Evolutionary conservation across 2,113 vertebrate species (phyloP), one percentile per base, ranked within the genome.

Genomic region (Saccopteryx bilineata): DNA sequence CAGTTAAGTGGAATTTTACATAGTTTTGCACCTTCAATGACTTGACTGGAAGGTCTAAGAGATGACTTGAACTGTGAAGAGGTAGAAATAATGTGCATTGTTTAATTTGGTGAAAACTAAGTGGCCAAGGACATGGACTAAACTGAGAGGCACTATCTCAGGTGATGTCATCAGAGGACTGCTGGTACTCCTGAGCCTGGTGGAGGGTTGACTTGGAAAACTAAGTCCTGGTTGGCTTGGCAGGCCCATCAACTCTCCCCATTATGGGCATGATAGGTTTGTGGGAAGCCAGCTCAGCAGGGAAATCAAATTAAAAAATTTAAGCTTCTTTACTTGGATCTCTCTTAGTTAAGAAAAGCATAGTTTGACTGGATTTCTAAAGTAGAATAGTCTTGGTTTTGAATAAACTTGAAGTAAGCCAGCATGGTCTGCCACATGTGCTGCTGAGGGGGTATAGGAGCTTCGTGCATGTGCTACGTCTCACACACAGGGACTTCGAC

Each of bases 231-330:
- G 17, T 46, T 95, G 69, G 26, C 72, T 87, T 89, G 78, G 23
- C 31, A 28, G 26, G 69, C 48, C 33, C 9, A 71, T 93, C 80
- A 74, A 6, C 9, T 26, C 14, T 69, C 50, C 46, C 93, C 10
- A n/a, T 90, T 91, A 66, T 56, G 21, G 33, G 10, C 5, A 54
- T 31, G 66, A 21, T 26, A 54, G 21, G 7, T 19, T 91, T 33
- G 19, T 24, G 26, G 26, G 88, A 91, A 56, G 33, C 48, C 91
- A 80, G 10, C 71, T 93, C 60, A 54, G 66, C 61, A 76, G 65
- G 52, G 79, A 96, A 87, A 80, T 87, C 78, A 87, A 66, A 81
- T 93, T 56, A 75, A 84, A 87, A 90, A 91, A 4, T 87, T 3
- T 46, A 65, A 84, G 5, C 50, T 26, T 88, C 48, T 8, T 93